Conservation (phyloP, 2,888 invertebrate species). For the Maniola hyperantus region DNA sequence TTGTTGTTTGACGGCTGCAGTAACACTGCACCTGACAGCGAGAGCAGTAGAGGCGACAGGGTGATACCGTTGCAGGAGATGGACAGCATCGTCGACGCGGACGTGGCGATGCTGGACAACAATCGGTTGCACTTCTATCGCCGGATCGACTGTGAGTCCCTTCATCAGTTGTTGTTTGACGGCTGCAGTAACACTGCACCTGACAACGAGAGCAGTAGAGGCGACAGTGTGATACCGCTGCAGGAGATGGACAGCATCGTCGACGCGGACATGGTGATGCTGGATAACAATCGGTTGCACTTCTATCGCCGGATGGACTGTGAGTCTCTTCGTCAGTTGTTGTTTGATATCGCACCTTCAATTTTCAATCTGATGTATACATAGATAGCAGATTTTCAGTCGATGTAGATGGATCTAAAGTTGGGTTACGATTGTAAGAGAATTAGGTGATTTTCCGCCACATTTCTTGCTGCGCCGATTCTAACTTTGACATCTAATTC, state of each 20-base stretch:
- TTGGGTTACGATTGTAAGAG: too few relatives aligned
- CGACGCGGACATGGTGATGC: slow-evolving; percentile 77
- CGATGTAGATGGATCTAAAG: too few relatives aligned
- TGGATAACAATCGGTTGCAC: slow-evolving; percentile 71
- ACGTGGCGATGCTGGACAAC: slow-evolving; percentile 74
- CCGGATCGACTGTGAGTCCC: slow-evolving; percentile 64
- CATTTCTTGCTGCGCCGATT: too few relatives aligned
- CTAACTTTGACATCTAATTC: too few relatives aligned
- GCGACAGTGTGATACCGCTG: slow-evolving; percentile 61
- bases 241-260: slow-evolving; percentile 79
- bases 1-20: slow-evolving; percentile 29
- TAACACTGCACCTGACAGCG: slow-evolving; percentile 25
- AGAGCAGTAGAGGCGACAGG: slow-evolving; percentile 47
- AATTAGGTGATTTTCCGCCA: too few relatives aligned
- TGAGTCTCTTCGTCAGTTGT: slow-evolving; percentile 36
- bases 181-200: slow-evolving; percentile 29
- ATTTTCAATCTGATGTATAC: too few relatives aligned
- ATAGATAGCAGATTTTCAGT: too few relatives aligned
- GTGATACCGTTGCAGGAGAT: slow-evolving; percentile 74
- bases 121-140: slow-evolving; percentile 75
- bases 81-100: slow-evolving; percentile 77
- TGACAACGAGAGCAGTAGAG: slow-evolving; percentile 41
- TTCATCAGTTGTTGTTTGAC: slow-evolving; percentile 22
- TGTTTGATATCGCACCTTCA: not conserved
- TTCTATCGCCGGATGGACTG: slow-evolving; percentile 73